phyloP scores from a whole-genome alignment of 2,888 invertebrate genomes.

The Eristalis arbustorum region DNA sequence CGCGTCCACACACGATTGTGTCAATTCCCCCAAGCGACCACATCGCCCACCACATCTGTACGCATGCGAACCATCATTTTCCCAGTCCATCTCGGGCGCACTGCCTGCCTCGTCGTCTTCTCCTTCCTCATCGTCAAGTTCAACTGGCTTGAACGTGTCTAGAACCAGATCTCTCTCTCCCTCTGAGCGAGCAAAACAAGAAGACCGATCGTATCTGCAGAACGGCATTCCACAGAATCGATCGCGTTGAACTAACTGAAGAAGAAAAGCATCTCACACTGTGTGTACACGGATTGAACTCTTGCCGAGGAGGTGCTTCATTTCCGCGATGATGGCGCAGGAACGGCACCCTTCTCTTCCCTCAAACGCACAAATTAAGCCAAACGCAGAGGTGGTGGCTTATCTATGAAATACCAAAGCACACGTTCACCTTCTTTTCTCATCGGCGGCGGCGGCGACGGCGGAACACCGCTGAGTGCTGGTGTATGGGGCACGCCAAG shows the following conservation, averaged over 20 bases:
- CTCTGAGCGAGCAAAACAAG: conserved; percentile 15
- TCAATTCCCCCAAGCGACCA: conserved; percentile 7
- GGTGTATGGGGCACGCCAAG: not conserved
- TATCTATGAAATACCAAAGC: conserved; percentile 8
- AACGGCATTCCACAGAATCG: conserved; percentile 48
- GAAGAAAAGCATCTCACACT: not conserved
- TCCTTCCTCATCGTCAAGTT: not conserved
- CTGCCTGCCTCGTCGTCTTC: not conserved
- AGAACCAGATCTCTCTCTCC: conserved; percentile 57
- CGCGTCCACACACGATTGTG: conserved; percentile 4
- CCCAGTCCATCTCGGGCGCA: conserved; percentile 18
- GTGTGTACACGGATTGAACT: not conserved
- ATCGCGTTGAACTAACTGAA: conserved; percentile 14
- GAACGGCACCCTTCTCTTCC: conserved; percentile 6
- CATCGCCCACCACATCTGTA: conserved; percentile 16
- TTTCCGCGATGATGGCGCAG: not conserved
- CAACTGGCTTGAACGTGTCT: not conserved
- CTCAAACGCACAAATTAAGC: conserved; percentile 29
- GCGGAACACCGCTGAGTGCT: not conserved
- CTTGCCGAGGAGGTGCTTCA: not conserved
- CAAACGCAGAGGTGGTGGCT: not conserved
- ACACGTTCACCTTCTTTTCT: conserved; percentile 11
- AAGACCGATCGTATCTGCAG: conserved; percentile 34
- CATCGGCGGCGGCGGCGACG: not conserved
- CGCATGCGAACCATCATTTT: conserved; percentile 9